Conservation (phyloP, 37 sponge, comb jelly and placozoan genomes). For the Tethya wilhelma region DNA sequence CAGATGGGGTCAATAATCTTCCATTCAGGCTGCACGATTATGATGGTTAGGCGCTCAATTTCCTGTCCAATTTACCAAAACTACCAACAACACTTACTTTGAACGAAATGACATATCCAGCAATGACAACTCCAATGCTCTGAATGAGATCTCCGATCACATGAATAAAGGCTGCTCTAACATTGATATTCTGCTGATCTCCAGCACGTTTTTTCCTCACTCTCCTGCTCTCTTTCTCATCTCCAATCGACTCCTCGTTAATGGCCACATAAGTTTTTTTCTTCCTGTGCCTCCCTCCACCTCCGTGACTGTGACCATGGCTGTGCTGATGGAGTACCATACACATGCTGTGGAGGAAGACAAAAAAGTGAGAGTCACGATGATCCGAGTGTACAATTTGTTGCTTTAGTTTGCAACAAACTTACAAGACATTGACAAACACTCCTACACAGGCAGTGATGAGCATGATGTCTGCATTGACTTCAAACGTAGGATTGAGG, state of each 20-base stretch:
- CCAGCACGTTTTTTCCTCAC: background rate
- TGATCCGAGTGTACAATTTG: background rate
- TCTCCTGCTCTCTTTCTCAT: constrained; percentile 9
- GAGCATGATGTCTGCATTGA: constrained; percentile 95
- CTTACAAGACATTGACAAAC: constrained; percentile 94
- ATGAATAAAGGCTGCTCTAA: constrained; percentile 96
- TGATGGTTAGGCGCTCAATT: background rate
- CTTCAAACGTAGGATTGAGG: constrained; percentile 62
- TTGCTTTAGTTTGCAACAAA: background rate
- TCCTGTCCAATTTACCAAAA: too few species aligned
- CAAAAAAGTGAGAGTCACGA: background rate
- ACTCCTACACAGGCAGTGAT: constrained; percentile 91
- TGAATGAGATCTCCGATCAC: constrained; percentile 95
- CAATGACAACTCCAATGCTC: constrained; percentile 97
- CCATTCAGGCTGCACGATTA: constrained; percentile 86
- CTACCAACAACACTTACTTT: constrained; percentile 58
- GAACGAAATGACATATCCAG: constrained; percentile 94
- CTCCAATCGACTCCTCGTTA: too few species aligned
- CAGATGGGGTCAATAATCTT: constrained; percentile 96
- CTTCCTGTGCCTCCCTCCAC: too few species aligned
- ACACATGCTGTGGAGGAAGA: constrained; percentile 49
- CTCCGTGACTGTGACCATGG: constrained; percentile 50
- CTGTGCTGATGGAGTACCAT: constrained; percentile 75
- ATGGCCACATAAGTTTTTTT: too few species aligned
- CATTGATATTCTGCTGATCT: constrained; percentile 80